These are phyloP conservation scores for Ooceraea biroi DNA, from an alignment of 1,140 invertebrate genomes.

Conservation along the genomic window DNA sequence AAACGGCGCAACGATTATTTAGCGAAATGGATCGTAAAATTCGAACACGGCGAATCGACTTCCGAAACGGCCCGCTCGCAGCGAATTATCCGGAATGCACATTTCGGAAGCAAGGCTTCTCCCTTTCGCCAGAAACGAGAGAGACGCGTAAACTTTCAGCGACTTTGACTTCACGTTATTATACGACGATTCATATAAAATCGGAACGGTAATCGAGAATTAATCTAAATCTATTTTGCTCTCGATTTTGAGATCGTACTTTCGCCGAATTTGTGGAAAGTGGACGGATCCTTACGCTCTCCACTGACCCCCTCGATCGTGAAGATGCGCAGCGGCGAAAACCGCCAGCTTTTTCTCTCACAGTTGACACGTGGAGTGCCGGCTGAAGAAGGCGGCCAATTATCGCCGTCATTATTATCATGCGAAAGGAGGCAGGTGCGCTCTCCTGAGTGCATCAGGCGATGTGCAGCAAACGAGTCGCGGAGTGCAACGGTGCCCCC, in stretches of 20 bases:
- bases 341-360: no score
- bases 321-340: no score
- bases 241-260: no score
- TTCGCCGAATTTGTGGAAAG: no score
- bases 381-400: conserved; percentile 52
- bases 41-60: conserved; percentile 35
- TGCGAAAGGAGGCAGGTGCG: conserved; percentile 55
- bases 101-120: no score
- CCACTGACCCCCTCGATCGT: no score
- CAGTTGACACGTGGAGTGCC: conserved; percentile 45
- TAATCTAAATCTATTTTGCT: no score
- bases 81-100: no score
- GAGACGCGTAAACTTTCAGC: no score
- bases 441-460: conserved; percentile 47
- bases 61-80: conserved; percentile 43
- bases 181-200: no score
- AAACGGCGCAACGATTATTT: conserved; percentile 59
- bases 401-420: conserved; percentile 69
- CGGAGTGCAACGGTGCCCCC: conserved; percentile 46
- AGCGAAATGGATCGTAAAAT: conserved; percentile 53
- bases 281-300: no score
- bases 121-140: background rate
- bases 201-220: no score
- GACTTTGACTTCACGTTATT: background rate
- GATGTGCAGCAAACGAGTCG: conserved; percentile 51